Conservation (phyloP, 2,113 vertebrate genomes). For the Podarcis muralis region DNA sequence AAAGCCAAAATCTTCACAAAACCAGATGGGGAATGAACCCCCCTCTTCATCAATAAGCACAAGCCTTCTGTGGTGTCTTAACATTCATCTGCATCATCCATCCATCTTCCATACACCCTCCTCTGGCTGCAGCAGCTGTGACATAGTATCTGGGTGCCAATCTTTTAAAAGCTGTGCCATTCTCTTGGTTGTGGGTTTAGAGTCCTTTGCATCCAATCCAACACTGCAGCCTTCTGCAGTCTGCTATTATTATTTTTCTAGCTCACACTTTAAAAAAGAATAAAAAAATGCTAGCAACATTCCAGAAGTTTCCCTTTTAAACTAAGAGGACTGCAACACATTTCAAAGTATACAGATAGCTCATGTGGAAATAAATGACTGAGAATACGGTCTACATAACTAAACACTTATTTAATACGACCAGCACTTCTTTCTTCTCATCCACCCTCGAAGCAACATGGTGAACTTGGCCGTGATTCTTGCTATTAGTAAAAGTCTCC, state of each 20-base stretch:
- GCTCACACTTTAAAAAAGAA: no score
- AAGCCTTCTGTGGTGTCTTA: neutral
- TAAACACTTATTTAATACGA: neutral
- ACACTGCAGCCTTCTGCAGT: neutral
- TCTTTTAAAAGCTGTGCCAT: neutral
- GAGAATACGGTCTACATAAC: neutral
- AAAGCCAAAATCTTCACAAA: neutral
- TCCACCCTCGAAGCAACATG: neutral
- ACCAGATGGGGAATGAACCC: neutral
- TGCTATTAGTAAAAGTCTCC: neutral
- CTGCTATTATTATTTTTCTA: neutral
- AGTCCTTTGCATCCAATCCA: neutral
- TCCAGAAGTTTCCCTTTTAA: neutral
- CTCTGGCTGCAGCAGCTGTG: neutral
- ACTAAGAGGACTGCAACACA: neutral
- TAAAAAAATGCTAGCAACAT: neutral
- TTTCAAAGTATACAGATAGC: neutral
- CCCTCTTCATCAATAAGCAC: neutral
- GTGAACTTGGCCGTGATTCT: neutral
- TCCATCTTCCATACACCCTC: neutral
- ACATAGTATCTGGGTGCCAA: neutral
- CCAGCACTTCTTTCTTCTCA: neutral
- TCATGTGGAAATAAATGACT: neutral
- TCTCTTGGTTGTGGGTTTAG: neutral
- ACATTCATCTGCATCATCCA: neutral